Evolutionary conservation across 2,888 invertebrate genomes (phyloP), one percentile per base, ranked within the genome.

Genomic region (Melangyna quadrimaculata): DNA sequence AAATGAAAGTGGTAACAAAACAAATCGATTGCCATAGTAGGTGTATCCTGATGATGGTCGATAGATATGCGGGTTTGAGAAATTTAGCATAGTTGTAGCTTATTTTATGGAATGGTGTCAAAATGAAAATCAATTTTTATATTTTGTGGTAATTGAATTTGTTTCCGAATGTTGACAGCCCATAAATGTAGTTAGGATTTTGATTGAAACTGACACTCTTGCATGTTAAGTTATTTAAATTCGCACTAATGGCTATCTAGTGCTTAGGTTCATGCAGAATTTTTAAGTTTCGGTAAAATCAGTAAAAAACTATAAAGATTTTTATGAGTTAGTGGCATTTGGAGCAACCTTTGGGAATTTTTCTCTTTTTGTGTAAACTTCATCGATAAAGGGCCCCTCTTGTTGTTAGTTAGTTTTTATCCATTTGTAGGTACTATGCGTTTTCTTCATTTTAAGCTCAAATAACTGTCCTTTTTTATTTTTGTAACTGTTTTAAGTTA

Each of bases 91-190:
- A 51, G 63, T 73, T 63, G 63, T 45, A 7, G n/a, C 9, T 22
- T 9, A 10, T 2, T 27, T 35, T 9, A 17, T 61, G 69, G 55
- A 37, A 40, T 14, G n/a, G 10, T 75, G 74, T 37, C 74, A 75
- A n/a, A n/a, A 19, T 10, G 63, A 17, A 51, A 81, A 63, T 80
- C 69, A 74, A 69, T 74, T 79, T n/a, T 59, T n/a, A 67, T 24
- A 43, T 40, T 37, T 35, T 70, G 48, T 27, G 43, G 59, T 71
- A 71, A 81, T 75, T 79, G 79, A 79, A 79, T 84, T 84, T 75
- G 35, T 71, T 74, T 59, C 40, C 74, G 35, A 77, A 67, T 72
- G 80, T 73, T 86, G 77, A 72, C 80, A 71, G 75, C 14, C 12
- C 32, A 45, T 7, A 7, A 2, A 19, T 55, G 6, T 55, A 19